phyloP scores from a whole-genome alignment of 92 coral and sea anemone genomes.

The Blastomussa wellsi region DNA sequence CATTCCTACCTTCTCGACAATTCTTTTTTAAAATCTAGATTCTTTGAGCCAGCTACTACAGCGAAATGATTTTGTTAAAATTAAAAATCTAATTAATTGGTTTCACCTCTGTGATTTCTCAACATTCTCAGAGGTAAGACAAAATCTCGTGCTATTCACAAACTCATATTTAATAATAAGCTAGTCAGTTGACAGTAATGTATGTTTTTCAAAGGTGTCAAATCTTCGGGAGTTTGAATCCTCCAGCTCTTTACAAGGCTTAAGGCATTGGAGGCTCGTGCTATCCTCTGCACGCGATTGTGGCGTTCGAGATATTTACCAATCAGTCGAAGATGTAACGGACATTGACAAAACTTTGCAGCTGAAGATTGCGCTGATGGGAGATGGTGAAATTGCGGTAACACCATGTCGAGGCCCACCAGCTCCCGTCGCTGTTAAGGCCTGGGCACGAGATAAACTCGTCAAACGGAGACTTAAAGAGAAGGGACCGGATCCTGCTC shows the following conservation, averaged over 20 bases:
- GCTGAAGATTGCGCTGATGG: constrained; percentile 79
- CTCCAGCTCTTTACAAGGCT: constrained; percentile 62
- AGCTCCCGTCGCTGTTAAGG: constrained; percentile 52
- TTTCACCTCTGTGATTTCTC: not conserved
- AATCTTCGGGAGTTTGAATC: constrained; percentile 72
- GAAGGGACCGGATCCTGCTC: not conserved
- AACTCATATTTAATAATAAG: too few species aligned
- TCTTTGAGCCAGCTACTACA: not conserved
- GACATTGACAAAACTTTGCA: constrained; percentile 60
- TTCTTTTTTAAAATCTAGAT: not conserved
- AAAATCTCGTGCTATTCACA: too few species aligned
- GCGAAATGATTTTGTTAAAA: too few species aligned
- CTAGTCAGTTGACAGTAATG: not conserved
- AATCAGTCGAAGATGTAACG: constrained; percentile 50
- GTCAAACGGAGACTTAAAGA: constrained; percentile 2
- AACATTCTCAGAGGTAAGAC: not conserved
- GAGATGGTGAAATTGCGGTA: constrained; percentile 62
- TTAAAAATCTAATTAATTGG: too few species aligned
- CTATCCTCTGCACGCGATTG: constrained; percentile 58
- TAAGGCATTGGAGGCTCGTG: constrained; percentile 73
- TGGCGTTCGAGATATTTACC: constrained; percentile 47
- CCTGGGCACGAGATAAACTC: constrained; percentile 70
- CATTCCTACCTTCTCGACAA: not conserved
- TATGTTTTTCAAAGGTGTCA: constrained; percentile 50
- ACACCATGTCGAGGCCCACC: constrained; percentile 85